Percentiles rank a stretch among this genome's conserved stretches.
These are phyloP conservation scores for Castor canadensis DNA, from an alignment of 2,113 vertebrate genomes.

Conservation along the genomic window DNA sequence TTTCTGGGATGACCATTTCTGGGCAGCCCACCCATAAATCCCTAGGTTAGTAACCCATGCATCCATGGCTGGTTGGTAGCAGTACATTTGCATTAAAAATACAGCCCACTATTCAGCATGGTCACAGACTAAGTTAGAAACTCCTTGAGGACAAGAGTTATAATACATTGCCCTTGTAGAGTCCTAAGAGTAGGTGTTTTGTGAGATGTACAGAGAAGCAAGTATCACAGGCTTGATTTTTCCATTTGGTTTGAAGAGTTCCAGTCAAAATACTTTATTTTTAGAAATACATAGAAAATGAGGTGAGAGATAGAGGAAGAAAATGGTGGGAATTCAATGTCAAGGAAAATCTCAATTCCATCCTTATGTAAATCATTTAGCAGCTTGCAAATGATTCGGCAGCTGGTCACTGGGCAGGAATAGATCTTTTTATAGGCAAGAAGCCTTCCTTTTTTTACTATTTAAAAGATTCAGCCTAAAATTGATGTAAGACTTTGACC, in stretches of 20 bases:
- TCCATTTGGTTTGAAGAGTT: conserved; percentile 34
- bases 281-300: conserved; percentile 54
- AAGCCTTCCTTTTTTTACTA: conserved; percentile 13
- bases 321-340: neutral
- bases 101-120: neutral
- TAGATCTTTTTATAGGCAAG: conserved; percentile 59
- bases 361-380: conserved; percentile 40
- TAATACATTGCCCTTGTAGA: neutral
- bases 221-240: neutral
- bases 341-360: conserved; percentile 36
- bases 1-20: neutral
- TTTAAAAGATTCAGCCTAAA: conserved; percentile 47
- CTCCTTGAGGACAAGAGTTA: neutral
- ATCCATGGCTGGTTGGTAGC: neutral
- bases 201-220: neutral
- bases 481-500: conserved; percentile 2
- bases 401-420: conserved; percentile 47
- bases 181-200: neutral
- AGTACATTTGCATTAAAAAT: neutral
- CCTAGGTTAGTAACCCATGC: neutral
- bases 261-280: conserved; percentile 47
- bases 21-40: neutral
- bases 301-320: conserved; percentile 19
- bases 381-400: conserved; percentile 57
- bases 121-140: neutral